Conservation (phyloP, 1,140 invertebrate genomes). For the Steinernema khuongi region DNA sequence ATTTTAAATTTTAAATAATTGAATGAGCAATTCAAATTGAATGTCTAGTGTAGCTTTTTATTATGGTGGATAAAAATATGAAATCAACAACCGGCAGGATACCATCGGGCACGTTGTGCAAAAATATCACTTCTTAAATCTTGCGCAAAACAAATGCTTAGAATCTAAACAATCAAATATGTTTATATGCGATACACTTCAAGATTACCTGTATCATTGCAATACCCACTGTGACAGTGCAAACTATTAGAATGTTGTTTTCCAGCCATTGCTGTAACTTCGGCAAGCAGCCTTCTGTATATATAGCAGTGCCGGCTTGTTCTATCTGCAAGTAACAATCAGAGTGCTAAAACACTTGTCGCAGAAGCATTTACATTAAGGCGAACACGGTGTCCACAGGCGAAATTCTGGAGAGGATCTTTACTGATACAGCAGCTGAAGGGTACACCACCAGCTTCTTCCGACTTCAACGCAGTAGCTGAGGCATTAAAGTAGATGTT, state of each 20-base stretch:
- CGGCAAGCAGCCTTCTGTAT: slow-evolving; percentile 83
- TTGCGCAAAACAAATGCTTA: slow-evolving; percentile 94
- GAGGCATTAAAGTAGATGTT: slow-evolving; percentile 97
- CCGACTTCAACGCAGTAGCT: slow-evolving; percentile 74
- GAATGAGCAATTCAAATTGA: no score
- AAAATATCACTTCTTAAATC: slow-evolving; percentile 91
- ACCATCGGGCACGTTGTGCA: slow-evolving; percentile 90
- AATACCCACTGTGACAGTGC: slow-evolving; percentile 73
- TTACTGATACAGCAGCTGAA: slow-evolving; percentile 80
- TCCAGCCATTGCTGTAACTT: slow-evolving; percentile 90
- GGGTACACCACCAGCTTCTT: slow-evolving; percentile 92
- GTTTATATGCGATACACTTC: neutral
- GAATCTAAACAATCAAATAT: slow-evolving; percentile 69
- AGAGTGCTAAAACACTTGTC: neutral
- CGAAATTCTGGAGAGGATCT: slow-evolving; percentile 45
- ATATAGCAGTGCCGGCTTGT: slow-evolving; percentile 65
- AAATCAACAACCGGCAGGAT: slow-evolving; percentile 23
- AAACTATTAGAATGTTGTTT: slow-evolving; percentile 78
- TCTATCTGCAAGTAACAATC: neutral
- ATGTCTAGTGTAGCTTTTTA: no score
- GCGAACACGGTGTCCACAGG: slow-evolving; percentile 50
- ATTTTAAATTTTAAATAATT: no score
- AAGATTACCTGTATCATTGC: slow-evolving; percentile 75
- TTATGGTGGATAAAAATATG: neutral
- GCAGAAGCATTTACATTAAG: slow-evolving; percentile 22